Percentiles rank a stretch among this genome's conserved stretches.
Conservation (phyloP, 2,113 vertebrate species). For the Brachirus orientalis region DNA sequence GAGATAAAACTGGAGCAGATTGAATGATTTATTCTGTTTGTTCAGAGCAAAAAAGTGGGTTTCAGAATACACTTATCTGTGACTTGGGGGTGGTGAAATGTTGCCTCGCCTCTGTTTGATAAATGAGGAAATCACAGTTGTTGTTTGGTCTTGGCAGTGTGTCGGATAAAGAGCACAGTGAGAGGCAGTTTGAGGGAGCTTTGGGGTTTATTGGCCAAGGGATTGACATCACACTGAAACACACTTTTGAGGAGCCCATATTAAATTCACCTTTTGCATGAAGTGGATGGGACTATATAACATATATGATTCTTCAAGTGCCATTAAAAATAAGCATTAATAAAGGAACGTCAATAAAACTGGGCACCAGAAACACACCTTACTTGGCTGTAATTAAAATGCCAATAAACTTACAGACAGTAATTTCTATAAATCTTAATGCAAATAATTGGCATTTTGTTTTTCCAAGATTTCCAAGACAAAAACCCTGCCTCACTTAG, state of each 20-base stretch:
- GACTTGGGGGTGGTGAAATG: constrained; percentile 35
- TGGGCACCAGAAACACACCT: too few relatives aligned
- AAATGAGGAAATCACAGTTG: constrained; percentile 35
- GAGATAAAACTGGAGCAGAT: constrained; percentile 48
- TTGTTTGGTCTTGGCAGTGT: constrained; percentile 26
- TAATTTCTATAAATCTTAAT: too few relatives aligned
- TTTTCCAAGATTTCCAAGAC: too few relatives aligned
- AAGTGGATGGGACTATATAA: constrained; percentile 11
- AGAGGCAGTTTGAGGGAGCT: constrained; percentile 10
- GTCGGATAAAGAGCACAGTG: too few relatives aligned
- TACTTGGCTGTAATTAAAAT: too few relatives aligned
- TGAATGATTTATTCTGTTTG: constrained; percentile 59
- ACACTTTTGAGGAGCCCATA: background rate
- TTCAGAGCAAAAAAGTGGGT: constrained; percentile 50
- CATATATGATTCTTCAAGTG: constrained; percentile 3
- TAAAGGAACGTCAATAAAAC: background rate
- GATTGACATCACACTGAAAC: constrained; percentile 12
- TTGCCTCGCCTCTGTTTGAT: constrained; percentile 49
- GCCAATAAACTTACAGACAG: too few relatives aligned
- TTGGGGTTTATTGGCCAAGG: constrained; percentile 35
- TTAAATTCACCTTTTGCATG: constrained; percentile 19
- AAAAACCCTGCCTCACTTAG: too few relatives aligned
- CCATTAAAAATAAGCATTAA: background rate
- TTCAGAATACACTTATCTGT: constrained; percentile 55
- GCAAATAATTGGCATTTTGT: too few relatives aligned